phyloP scores from a whole-genome alignment of 2,797 vertebrate genomes.

The Etheostoma perlongum region DNA sequence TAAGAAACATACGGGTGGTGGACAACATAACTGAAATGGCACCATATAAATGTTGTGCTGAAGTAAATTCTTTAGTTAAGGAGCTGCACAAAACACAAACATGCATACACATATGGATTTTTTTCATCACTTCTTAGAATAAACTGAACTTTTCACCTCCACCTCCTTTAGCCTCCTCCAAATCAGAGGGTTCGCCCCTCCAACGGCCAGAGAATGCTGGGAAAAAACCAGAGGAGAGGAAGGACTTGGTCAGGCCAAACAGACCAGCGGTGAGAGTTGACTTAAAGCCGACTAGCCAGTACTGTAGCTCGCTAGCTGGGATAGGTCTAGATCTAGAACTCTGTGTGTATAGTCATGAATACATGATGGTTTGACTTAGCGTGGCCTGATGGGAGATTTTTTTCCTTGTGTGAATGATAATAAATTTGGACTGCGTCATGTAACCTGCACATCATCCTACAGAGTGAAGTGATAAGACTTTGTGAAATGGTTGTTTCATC shows the following conservation, averaged over 20 bases:
- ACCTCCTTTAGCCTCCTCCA: conserved; percentile 90
- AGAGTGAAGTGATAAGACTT: conserved; percentile 70
- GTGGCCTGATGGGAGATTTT: conserved; percentile 13
- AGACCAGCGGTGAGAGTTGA: conserved; percentile 91
- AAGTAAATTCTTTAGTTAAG: neutral
- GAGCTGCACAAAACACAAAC: neutral
- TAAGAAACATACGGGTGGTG: neutral
- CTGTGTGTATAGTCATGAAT: conserved; percentile 4
- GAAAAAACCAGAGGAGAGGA: conserved; percentile 93
- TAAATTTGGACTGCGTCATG: conserved; percentile 30
- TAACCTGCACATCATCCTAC: conserved; percentile 54
- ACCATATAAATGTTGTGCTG: neutral
- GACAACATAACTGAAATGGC: neutral
- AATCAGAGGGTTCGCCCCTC: conserved; percentile 93
- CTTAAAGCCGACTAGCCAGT: conserved; percentile 45
- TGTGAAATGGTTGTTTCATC: conserved; percentile 25
- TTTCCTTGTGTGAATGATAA: conserved; percentile 9
- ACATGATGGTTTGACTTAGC: neutral
- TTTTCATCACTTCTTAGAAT: neutral
- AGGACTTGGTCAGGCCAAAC: conserved; percentile 88
- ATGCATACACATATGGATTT: neutral
- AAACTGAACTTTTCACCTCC: conserved; percentile 63
- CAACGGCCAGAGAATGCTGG: conserved; percentile 89
- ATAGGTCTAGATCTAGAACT: conserved; percentile 45
- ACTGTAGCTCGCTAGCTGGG: conserved; percentile 45